phyloP scores from a whole-genome alignment of 1,140 invertebrate species.

The Orussus abietinus region DNA sequence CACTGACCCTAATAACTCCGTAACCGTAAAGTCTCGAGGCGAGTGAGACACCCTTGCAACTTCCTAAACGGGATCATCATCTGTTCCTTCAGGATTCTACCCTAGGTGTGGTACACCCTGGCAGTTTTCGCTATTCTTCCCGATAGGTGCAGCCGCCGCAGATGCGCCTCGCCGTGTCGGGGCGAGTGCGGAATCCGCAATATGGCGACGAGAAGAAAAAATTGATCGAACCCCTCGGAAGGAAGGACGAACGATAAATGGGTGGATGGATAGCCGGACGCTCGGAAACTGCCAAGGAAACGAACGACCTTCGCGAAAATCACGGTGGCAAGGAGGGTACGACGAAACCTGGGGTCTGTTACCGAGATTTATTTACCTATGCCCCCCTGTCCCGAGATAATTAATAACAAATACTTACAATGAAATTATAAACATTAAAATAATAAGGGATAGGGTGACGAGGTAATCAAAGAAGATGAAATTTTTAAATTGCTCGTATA shows the following conservation, averaged over 20 bases:
- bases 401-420: no score
- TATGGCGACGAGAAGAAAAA: slow-evolving; percentile 16
- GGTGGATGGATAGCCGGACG: slow-evolving; percentile 2
- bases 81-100: slow-evolving; percentile 41
- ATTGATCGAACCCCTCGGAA: slow-evolving; percentile 20
- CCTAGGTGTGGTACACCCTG: no score
- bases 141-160: slow-evolving; percentile 35
- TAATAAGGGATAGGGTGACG: no score
- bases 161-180: slow-evolving; percentile 32
- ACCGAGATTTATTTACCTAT: no score
- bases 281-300: no score
- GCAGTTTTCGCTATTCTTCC: slow-evolving; percentile 41
- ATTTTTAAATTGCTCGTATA: no score
- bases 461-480: no score
- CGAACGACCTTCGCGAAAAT: no score
- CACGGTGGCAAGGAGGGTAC: slow-evolving; percentile 4
- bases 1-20: slow-evolving; percentile 29
- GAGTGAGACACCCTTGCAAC: slow-evolving; percentile 30
- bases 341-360: slow-evolving; percentile 10
- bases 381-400: no score
- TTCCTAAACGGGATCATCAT: slow-evolving; percentile 49
- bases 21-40: slow-evolving; percentile 32
- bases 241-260: slow-evolving; percentile 6
- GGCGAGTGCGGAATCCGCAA: slow-evolving; percentile 20
- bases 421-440: no score